Evolutionary conservation across 2,888 invertebrate genomes (phyloP).

Genomic region (Dyspetes luteomarginatus): DNA sequence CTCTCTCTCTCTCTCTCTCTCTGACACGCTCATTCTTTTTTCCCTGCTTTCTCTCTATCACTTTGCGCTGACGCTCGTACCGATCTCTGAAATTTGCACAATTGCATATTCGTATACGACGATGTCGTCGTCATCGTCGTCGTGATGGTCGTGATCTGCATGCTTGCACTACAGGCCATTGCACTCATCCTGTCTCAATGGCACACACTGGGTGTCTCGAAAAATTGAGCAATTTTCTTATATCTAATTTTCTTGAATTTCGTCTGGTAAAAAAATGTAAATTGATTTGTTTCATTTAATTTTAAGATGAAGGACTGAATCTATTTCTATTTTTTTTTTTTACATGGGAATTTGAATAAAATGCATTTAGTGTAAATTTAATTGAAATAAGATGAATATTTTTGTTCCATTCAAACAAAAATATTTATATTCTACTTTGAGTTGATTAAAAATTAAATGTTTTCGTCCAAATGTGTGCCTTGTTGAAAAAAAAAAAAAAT

Average conservation of each 20-base stretch:
- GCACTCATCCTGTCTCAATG: conserved; percentile 41
- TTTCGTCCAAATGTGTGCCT: neutral
- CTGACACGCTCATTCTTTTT: neutral
- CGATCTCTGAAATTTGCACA: conserved; percentile 63
- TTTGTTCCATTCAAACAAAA: no score
- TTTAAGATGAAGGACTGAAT: no score
- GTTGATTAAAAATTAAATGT: neutral
- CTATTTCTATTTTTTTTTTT: no score
- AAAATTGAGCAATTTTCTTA: neutral
- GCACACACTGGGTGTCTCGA: conserved; percentile 30
- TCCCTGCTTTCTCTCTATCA: neutral
- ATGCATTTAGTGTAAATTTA: no score
- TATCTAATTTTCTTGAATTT: no score
- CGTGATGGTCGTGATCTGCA: conserved; percentile 30
- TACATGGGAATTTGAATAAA: no score
- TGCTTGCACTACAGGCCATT: conserved; percentile 44
- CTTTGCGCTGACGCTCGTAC: conserved; percentile 44
- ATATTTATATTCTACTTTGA: neutral
- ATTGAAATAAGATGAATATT: no score
- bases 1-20: conserved; percentile 2
- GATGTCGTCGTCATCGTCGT: conserved; percentile 31
- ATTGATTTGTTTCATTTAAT: neutral
- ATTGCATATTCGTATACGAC: conserved; percentile 65
- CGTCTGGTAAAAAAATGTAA: neutral
- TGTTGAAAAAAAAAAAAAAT: neutral